Base-by-base conservation (phyloP, 2,797 vertebrate genomes). In the Hydrophis major region DNA sequence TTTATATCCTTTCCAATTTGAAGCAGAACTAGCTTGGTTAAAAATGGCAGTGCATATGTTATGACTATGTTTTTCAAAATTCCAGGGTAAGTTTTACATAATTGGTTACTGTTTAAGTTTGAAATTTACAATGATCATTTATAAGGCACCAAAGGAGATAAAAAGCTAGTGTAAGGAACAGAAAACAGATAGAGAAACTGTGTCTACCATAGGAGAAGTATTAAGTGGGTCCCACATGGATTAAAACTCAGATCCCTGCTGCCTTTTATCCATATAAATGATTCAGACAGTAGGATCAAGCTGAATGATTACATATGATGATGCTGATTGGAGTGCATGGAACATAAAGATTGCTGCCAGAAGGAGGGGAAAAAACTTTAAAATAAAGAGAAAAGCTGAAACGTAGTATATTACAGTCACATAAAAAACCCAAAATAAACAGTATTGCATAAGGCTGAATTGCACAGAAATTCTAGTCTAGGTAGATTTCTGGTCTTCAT, bases 261-360 rank as follows among this genome's bases (percentile, higher is more conserved):
- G 96, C 93, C 95, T 97, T 97, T 98, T 96, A 96, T 98, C 97
- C 94, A 91, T 94, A 90, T 97, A 97, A 98, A 95, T 96, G 96
- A 95, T 96, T 94, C 95, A 94, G 96, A 97, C 96, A 97, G 95
- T 92, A 94, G 95, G 96, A 97, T 98, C 95, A 97, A 92, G 90
- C 96, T 97, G 97, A 98, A 95, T 96, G 96, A 95, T 96, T 97
- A 93, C 95, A 96, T 96, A 97, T 97, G 97, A 95, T 96, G 94
- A 96, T 93, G 89, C 57, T 96, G 96, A 95, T 94, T 96, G 93
- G 95, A 96, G 32, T 95, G 27, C 90, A 94, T 88, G 47, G 95
- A 96, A 95, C 42, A 78, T 0, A 8, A 92, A 96, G 93, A 95
- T 88, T 95, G 92, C 89, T 96, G 93, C 92, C 93, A 92, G 92